phyloP scores from a whole-genome alignment of 1,140 invertebrate species.

The Hyles euphorbiae region DNA sequence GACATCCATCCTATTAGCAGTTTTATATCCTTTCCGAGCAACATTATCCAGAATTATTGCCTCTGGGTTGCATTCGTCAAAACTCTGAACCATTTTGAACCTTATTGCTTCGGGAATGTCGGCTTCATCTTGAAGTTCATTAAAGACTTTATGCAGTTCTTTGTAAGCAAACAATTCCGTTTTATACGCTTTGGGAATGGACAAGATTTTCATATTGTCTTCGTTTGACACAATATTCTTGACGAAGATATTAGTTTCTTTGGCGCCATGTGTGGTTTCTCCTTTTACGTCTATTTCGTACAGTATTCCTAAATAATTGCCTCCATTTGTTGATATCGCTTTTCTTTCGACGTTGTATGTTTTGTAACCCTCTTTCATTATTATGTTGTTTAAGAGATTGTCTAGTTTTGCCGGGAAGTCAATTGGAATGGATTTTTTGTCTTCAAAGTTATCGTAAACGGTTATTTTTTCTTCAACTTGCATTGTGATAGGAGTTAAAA shows the following conservation, averaged over 20 bases:
- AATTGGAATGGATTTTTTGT: not conserved
- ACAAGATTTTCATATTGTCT: conserved; percentile 37
- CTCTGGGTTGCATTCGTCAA: conserved; percentile 32
- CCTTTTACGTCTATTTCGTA: conserved; percentile 40
- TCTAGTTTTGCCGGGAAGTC: conserved; percentile 13
- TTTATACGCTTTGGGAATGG: conserved; percentile 32
- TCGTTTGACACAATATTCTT: conserved; percentile 42
- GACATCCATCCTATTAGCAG: conserved; percentile 33
- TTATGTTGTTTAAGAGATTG: conserved; percentile 22
- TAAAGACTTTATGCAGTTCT: conserved; percentile 33
- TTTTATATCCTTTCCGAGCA: conserved; percentile 40
- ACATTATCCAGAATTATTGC: conserved; percentile 51
- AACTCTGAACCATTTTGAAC: conserved; percentile 42
- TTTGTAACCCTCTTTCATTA: conserved; percentile 27
- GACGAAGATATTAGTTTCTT: conserved; percentile 43
- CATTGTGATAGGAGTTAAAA: not conserved
- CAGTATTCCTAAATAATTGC: conserved; percentile 39
- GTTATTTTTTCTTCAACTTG: conserved; percentile 12
- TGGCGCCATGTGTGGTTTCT: conserved; percentile 22
- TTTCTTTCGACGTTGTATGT: conserved; percentile 21
- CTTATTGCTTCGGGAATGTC: conserved; percentile 32
- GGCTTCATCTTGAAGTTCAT: conserved; percentile 35
- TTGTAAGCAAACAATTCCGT: conserved; percentile 42
- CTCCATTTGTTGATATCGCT: conserved; percentile 33
- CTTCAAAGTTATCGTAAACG: not conserved